These are phyloP conservation scores for Drosophila kokeensis DNA, from an alignment of 2,888 invertebrate species.

Conservation along the genomic window DNA sequence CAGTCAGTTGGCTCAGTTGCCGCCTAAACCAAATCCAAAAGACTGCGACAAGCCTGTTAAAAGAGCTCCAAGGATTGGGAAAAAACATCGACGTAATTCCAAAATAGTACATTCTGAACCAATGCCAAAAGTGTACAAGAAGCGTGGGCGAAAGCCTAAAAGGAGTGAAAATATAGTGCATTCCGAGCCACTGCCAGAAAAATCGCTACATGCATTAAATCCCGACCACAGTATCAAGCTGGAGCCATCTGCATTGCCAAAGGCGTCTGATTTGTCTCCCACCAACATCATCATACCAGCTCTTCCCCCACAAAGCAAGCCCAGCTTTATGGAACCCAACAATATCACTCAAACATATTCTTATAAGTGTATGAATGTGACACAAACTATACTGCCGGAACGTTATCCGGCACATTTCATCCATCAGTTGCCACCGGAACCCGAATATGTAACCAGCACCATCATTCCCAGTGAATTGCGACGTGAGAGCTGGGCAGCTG, in stretches of 20 bases:
- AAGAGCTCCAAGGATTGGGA: background rate
- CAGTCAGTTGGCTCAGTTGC: slow-evolving; percentile 37
- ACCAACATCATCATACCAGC: background rate
- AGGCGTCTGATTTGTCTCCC: background rate
- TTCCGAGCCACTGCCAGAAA: background rate
- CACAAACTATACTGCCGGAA: slow-evolving; percentile 55
- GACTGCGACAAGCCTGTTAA: background rate
- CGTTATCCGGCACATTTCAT: slow-evolving; percentile 76
- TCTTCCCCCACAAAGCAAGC: background rate
- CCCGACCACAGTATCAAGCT: background rate
- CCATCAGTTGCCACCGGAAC: slow-evolving; percentile 64
- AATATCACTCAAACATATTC: slow-evolving; percentile 1
- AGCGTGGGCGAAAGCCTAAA: background rate
- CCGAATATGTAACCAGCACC: background rate
- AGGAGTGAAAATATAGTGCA: background rate
- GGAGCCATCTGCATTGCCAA: background rate
- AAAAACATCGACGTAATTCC: background rate
- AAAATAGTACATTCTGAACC: background rate
- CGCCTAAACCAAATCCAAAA: slow-evolving; percentile 1
- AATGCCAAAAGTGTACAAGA: background rate
- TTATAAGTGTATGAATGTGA: slow-evolving; percentile 33
- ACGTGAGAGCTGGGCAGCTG: background rate
- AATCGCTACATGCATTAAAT: background rate
- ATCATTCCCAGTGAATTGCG: slow-evolving; percentile 9
- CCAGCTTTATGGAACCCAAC: background rate